Base-by-base conservation (phyloP, 2,888 invertebrate genomes). In the Xestia c-nigrum region DNA sequence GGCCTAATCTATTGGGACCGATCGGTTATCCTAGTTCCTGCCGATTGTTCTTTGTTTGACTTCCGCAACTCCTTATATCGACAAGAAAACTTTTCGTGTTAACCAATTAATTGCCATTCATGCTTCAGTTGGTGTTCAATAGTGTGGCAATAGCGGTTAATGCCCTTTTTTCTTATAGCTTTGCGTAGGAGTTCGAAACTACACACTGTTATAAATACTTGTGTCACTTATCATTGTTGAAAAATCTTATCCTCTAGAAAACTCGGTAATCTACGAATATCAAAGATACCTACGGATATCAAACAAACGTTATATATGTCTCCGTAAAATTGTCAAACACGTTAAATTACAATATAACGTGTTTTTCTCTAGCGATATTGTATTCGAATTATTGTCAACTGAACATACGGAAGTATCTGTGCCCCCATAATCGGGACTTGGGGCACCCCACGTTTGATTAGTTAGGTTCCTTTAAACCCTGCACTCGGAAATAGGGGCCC, bases 1-100 rank as follows among this genome's bases (percentile, higher is more conserved):
- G 3, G 24, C 21, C 14, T 68, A 46, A 72, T 79, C 79, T 80
- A 12, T 6, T 3, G 80, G 64, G 79, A 74, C 80, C 80, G 59
- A 69, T 80, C 76, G 64, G 46, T 61, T 69, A 66, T 47, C 59
- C 31, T 63, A 46, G 52, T 38, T 52, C 14, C 16, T 16, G 31
- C 14, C 12, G 19, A 52, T 66, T 74, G 57, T 80, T 75, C 65
- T 68, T 70, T 66, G 68, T 64, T 65, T 55, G 16, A 5, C 46
- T 69, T 80, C 52, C 4, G 24, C 40, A 66, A 80, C 73, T 65
- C 14, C 46, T n/a, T 40, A 70, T 19, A 63, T 59, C 14, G 10
- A 65, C 80, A 67, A n/a, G 24, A 67, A 74, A 74, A 67, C n/a
- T 67, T 78, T 80, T 57, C 24, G 47, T 55, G 57, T 67, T n/a